A percentile compares a stretch with the other conserved stretches of the same genome.
These are phyloP conservation scores for Thymelicus lineola DNA, from an alignment of 2,888 invertebrate genomes.

Conservation along the genomic window DNA sequence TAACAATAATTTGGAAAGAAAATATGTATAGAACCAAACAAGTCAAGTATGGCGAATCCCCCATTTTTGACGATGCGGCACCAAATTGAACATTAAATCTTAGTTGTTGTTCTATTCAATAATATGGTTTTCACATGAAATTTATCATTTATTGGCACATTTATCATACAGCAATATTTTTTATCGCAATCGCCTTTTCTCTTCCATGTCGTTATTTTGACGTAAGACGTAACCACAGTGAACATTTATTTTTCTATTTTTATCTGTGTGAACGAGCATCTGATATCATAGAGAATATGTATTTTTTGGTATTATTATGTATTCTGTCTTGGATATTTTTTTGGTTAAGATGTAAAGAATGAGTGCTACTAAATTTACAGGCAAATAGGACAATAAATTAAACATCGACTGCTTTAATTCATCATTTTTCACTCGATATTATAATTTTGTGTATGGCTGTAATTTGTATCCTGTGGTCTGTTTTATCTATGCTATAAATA, in stretches of 20 bases:
- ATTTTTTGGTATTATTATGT: no score
- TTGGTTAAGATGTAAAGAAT: background rate
- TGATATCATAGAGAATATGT: no score
- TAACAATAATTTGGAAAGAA: conserved; percentile 88
- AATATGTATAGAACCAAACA: conserved; percentile 89
- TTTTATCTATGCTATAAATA: no score
- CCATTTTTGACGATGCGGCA: conserved; percentile 62
- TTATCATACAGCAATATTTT: conserved; percentile 58
- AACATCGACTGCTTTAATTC: no score
- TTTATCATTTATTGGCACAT: conserved; percentile 54
- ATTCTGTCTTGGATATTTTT: background rate
- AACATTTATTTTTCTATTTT: conserved; percentile 29
- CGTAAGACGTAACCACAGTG: conserved; percentile 56
- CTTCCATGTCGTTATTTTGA: conserved; percentile 59
- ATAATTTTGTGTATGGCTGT: no score
- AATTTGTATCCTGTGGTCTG: no score
- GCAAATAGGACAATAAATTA: no score
- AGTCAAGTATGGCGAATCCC: conserved; percentile 84
- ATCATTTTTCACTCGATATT: no score
- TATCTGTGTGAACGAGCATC: conserved; percentile 18
- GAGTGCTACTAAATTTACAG: no score
- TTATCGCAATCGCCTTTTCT: conserved; percentile 58
- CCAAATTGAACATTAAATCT: conserved; percentile 42
- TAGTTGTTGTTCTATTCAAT: conserved; percentile 47
- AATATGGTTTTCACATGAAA: conserved; percentile 58